Evolutionary conservation across 2,888 invertebrate genomes (phyloP).

Genomic region (Agrochola litura): DNA sequence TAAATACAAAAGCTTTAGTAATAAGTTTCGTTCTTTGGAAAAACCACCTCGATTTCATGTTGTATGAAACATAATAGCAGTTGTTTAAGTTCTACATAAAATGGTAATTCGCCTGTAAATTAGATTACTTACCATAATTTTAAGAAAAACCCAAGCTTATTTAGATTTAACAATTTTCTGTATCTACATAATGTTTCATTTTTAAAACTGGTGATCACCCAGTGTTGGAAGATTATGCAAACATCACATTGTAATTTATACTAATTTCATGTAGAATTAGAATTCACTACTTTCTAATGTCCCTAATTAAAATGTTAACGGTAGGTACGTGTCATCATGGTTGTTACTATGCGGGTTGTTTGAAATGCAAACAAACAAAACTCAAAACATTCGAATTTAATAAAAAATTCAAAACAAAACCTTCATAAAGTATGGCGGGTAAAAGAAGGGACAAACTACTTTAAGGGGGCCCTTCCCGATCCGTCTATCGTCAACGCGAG

Average conservation of each 20-base stretch:
- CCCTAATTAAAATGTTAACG: conserved; percentile 34
- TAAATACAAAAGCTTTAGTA: too few species aligned
- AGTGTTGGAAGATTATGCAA: conserved; percentile 21
- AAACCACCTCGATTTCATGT: not conserved
- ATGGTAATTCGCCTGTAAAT: not conserved
- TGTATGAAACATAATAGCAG: not conserved
- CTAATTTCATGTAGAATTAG: conserved; percentile 29
- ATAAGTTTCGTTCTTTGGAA: not conserved
- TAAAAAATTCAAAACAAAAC: too few species aligned
- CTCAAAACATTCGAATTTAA: too few species aligned
- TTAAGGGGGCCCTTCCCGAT: too few species aligned
- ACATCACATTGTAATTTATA: conserved; percentile 22
- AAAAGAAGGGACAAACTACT: too few species aligned
- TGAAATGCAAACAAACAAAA: not conserved
- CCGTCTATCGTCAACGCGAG: too few species aligned
- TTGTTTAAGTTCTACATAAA: not conserved
- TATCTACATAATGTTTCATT: not conserved
- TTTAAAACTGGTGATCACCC: too few species aligned
- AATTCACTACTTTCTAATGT: conserved; percentile 57
- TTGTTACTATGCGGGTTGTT: conserved; percentile 29
- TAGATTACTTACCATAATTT: not conserved
- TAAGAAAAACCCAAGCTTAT: not conserved
- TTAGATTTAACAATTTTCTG: not conserved
- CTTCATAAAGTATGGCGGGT: too few species aligned
- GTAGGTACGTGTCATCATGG: conserved; percentile 11